phyloP scores from a whole-genome alignment of 2,797 vertebrate genomes.

The Ateles fusciceps region DNA sequence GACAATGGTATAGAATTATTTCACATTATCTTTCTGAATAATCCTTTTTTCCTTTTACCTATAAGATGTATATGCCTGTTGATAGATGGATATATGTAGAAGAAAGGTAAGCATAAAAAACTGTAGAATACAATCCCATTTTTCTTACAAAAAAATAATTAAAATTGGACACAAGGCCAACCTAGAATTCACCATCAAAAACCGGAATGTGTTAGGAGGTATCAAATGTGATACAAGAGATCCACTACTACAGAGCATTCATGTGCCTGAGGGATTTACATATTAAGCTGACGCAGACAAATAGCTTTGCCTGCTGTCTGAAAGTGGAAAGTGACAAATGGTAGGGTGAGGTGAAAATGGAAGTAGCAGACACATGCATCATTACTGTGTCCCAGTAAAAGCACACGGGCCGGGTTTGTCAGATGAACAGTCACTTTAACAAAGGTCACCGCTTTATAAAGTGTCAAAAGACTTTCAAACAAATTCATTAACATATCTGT shows the following conservation, averaged over 20 bases:
- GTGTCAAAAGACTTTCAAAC: conserved; percentile 46
- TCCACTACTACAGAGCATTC: not conserved
- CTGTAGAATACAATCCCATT: not conserved
- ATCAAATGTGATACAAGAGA: not conserved
- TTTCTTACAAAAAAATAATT: conserved; percentile 51
- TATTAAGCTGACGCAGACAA: conserved; percentile 29
- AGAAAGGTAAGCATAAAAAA: not conserved
- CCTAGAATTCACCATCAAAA: not conserved
- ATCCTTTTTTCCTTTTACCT: not conserved
- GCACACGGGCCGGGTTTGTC: not conserved
- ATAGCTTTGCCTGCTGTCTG: not conserved
- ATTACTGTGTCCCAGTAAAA: not conserved
- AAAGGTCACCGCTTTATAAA: conserved; percentile 48
- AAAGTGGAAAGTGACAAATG: conserved; percentile 52
- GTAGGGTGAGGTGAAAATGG: not conserved
- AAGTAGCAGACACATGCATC: conserved; percentile 42
- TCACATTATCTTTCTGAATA: conserved; percentile 30
- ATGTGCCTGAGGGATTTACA: not conserved
- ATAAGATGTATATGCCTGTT: not conserved
- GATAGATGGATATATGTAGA: not conserved
- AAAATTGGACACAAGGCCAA: not conserved
- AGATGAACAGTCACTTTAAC: conserved; percentile 29
- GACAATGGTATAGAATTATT: not conserved
- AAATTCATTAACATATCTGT: conserved; percentile 31
- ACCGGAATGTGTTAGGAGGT: not conserved